Base-by-base conservation (phyloP, 2,797 vertebrate species). In the Acipenser ruthenus region DNA sequence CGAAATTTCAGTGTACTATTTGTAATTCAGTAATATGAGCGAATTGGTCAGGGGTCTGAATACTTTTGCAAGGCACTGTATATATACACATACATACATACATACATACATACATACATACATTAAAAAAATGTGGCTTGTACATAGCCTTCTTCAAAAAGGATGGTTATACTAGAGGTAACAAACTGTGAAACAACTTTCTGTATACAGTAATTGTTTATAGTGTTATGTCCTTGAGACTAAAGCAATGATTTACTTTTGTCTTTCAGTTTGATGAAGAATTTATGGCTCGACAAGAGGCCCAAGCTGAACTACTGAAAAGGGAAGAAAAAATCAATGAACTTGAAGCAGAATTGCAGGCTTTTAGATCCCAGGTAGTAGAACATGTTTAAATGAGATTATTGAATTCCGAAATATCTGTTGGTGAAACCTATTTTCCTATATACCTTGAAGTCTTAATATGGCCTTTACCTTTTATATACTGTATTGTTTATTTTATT, bases 201-300 rank as follows among this genome's bases (percentile, higher is more conserved):
- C 11, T 37, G 58, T 12, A 23, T 9, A 37, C 23, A 37, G 23
- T 47, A 55, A 23, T 47, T 67, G 10, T 51, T 50, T 15, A 62
- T 18, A 8, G 47, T 55, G 50, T 10, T 67, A 18, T 55, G 50
- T 18, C 51, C 50, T 49, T 55, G 50, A 53, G 12, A 8, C 2
- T 8, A 52, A 58, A 18, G 50, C 48, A 11, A 65, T 58, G 15
- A 56, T 50, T 15, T 13, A 67, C 10, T 71, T 49, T 52, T 72
- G 71, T 69, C 55, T 74, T 63, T 66, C 72, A 99, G 96, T 90
- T 93, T 83, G 95, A 99, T 73, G 93, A 96, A 78, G 95, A 99
- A 84, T 93, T 94, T 81, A 77, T 93, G 48, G 83, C 83, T 80
- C 90, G 95, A 76, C 96, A 98, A 79, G 93, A 99, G 81, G 90